phyloP scores from a whole-genome alignment of 2,888 invertebrate species.

The Calephelis perditalis region DNA sequence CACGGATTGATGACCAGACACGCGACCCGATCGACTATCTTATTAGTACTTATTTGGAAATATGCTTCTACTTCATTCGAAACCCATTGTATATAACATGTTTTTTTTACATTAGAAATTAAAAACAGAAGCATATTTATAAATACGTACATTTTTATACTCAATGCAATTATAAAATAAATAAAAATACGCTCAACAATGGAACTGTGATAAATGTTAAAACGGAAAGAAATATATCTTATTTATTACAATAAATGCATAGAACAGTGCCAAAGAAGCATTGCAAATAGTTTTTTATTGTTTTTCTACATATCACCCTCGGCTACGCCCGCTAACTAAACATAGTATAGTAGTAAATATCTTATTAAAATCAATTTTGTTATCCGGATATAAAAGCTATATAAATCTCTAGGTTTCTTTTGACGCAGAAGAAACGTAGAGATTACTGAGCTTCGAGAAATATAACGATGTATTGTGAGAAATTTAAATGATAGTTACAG shows the following conservation, averaged over 20 bases:
- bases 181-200: constrained; percentile 57
- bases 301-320: too few relatives aligned
- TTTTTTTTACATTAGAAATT: constrained; percentile 24
- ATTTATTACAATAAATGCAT: constrained; percentile 59
- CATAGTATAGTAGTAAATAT: too few relatives aligned
- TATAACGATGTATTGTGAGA: too few relatives aligned
- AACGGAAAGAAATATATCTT: constrained; percentile 47
- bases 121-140: constrained; percentile 38
- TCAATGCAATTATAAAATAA: constrained; percentile 54
- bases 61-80: constrained; percentile 28
- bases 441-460: too few relatives aligned
- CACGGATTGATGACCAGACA: constrained; percentile 20
- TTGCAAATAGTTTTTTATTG: constrained; percentile 49
- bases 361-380: too few relatives aligned
- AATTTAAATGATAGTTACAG: too few relatives aligned
- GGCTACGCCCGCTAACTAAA: too few relatives aligned
- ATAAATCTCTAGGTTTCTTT: too few relatives aligned
- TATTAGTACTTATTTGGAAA: constrained; percentile 49
- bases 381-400: too few relatives aligned
- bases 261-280: constrained; percentile 73
- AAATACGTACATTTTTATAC: constrained; percentile 42
- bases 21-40: constrained; percentile 24
- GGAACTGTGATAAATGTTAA: constrained; percentile 75
- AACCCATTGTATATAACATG: constrained; percentile 24
- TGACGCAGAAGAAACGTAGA: too few relatives aligned